Conservation (phyloP, 2,113 vertebrate species). For the Laticauda laticaudata region DNA sequence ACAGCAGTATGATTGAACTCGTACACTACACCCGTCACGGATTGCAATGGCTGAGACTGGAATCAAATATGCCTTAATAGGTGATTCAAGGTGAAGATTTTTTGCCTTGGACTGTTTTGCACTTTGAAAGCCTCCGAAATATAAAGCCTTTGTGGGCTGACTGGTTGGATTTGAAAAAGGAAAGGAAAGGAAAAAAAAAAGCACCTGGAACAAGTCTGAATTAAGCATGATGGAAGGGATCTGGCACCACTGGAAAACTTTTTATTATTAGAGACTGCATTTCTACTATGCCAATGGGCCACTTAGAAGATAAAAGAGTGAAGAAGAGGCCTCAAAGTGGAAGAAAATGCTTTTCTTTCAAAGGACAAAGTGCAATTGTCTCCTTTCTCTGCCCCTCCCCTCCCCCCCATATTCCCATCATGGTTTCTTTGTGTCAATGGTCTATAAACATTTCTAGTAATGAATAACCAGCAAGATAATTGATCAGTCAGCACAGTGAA, state of each 20-base stretch:
- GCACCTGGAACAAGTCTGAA: conserved; percentile 53
- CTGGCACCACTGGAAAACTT: conserved; percentile 57
- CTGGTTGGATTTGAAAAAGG: conserved; percentile 27
- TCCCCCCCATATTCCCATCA: conserved; percentile 15
- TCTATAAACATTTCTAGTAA: conserved; percentile 73
- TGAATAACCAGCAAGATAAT: conserved; percentile 63
- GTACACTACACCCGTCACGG: conserved; percentile 84
- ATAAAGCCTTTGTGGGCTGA: conserved; percentile 39
- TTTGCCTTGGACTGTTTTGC: conserved; percentile 68
- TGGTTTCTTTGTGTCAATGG: conserved; percentile 55
- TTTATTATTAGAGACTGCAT: conserved; percentile 30
- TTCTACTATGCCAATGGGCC: conserved; percentile 22
- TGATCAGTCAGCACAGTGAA: conserved; percentile 29
- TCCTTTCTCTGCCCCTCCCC: neutral
- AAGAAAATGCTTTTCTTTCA: conserved; percentile 55
- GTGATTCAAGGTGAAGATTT: conserved; percentile 35
- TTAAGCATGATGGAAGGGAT: conserved; percentile 40
- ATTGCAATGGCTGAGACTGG: conserved; percentile 84
- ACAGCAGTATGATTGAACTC: conserved; percentile 80
- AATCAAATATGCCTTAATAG: conserved; percentile 71
- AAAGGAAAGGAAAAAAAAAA: neutral
- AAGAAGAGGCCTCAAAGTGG: conserved; percentile 41
- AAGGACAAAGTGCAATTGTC: conserved; percentile 66
- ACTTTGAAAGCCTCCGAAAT: conserved; percentile 71
- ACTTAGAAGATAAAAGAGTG: conserved; percentile 34